These are phyloP conservation scores for Eurystomus gularis DNA, from an alignment of 2,113 vertebrate species.

Conservation along the genomic window DNA sequence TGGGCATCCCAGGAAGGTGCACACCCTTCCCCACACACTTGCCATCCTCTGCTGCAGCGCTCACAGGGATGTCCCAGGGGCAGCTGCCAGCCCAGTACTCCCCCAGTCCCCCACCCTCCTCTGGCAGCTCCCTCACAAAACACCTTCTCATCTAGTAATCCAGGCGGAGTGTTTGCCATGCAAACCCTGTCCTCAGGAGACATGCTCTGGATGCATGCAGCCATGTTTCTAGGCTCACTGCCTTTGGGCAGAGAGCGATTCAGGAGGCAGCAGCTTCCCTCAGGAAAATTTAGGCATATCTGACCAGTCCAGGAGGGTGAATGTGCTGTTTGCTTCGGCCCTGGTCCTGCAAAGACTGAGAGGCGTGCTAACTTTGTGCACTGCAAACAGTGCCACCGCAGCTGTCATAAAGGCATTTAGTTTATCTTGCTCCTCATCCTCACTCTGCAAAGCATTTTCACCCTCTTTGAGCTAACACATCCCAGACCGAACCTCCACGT, in stretches of 20 bases:
- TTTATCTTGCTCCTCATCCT: neutral
- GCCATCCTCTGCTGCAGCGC: too few species aligned
- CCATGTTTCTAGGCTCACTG: neutral
- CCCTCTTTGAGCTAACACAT: neutral
- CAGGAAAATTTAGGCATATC: neutral
- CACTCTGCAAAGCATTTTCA: neutral
- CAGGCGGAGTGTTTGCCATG: accelerated
- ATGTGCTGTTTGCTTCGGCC: neutral
- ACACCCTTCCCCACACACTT: neutral
- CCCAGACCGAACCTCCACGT: neutral
- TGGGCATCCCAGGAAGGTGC: neutral
- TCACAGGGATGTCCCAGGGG: neutral
- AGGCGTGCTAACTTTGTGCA: neutral
- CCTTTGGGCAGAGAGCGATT: neutral
- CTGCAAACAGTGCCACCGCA: neutral
- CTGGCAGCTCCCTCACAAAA: neutral
- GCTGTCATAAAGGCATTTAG: neutral
- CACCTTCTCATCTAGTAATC: neutral
- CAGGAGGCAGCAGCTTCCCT: neutral
- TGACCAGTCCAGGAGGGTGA: neutral
- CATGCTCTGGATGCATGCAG: neutral
- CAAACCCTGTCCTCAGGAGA: accelerated
- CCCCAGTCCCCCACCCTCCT: accelerated
- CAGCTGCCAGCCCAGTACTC: neutral
- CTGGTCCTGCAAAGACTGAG: neutral